phyloP scores from a whole-genome alignment of 1,140 invertebrate species.

The Drosophila ambigua region DNA sequence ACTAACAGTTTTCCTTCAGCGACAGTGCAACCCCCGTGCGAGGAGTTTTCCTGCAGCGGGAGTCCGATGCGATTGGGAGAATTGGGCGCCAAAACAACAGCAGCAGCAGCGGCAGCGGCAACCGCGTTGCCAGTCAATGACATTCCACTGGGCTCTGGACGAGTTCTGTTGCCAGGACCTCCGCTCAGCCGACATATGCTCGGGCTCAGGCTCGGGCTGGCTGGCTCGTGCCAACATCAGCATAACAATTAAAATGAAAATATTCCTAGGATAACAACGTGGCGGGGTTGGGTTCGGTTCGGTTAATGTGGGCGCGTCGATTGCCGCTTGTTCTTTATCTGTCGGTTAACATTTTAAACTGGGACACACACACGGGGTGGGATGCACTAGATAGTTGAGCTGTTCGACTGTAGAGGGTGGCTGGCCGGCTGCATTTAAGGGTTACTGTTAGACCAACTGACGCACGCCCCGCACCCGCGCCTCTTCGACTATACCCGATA shows the following conservation, averaged over 20 bases:
- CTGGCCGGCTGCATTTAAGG: constrained; percentile 62
- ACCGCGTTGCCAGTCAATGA: constrained; percentile 63
- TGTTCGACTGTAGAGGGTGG: neutral
- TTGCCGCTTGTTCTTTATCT: constrained; percentile 35
- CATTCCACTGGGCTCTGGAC: constrained; percentile 29
- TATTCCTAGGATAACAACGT: constrained; percentile 67
- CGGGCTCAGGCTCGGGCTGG: neutral
- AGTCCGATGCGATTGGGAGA: constrained; percentile 15
- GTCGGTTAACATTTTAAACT: constrained; percentile 53
- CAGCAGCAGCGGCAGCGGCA: constrained; percentile 18
- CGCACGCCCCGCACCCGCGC: constrained; percentile 52
- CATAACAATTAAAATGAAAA: constrained; percentile 78
- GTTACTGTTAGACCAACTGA: constrained; percentile 78
- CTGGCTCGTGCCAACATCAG: constrained; percentile 76
- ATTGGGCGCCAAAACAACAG: constrained; percentile 69
- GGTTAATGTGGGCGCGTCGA: constrained; percentile 60
- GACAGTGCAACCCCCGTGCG: constrained; percentile 63
- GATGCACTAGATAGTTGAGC: constrained; percentile 26
- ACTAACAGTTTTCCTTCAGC: constrained; percentile 72
- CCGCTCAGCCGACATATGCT: constrained; percentile 54
- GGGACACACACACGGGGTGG: constrained; percentile 50
- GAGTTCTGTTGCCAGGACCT: constrained; percentile 17
- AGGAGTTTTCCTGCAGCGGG: constrained; percentile 61
- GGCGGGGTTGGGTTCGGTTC: neutral
- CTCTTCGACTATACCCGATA: neutral